Evolutionary conservation across 2,797 vertebrate genomes (phyloP), one percentile per base, ranked within the genome.

Genomic region (Gymnothorax reevesii): DNA sequence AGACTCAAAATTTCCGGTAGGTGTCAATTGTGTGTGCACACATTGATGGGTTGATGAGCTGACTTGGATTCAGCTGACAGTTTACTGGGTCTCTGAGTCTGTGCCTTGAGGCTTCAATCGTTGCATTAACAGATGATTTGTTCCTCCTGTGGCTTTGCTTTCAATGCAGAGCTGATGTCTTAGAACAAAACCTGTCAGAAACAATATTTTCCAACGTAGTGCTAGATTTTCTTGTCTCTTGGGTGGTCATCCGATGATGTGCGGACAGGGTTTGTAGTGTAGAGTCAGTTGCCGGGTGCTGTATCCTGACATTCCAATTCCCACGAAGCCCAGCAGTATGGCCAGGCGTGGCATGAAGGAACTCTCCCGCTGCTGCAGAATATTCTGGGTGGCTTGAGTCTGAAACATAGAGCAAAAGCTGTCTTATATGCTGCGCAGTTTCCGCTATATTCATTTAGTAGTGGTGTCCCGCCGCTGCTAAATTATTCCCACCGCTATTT

Each of bases 221-320:
- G 4, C 2, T 8, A 79, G 1, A 2, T 20, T 79, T 10, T 12
- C 12, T 9, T 17, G 54, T 75, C n/a, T 27, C 57, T 25, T 17
- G 77, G 55, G 52, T 20, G 57, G n/a, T 95, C 87, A 95, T 92
- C 93, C 93, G 49, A 96, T 90, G 84, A 96, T 93, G 85, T 91
- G 92, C 59, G 89, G 88, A 0, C 93, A 90, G 0, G 96, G 95
- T 88, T 95, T 96, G 93, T 87, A 93, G 92, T 95, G 89, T 87
- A 94, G 92, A 0, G 94, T 94, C 87, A 97, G 95, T 84, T 96
- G 95, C 55, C 93, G 95, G 27, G 94, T 93, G 90, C 95, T 94
- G 94, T 96, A 96, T 57, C 95, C 93, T 0, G 95, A 96, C 94
- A 96, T 86, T 86, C 94, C 93, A 0, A 95, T 88, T 55, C 96